Evolutionary conservation across 1,140 invertebrate species (phyloP), one percentile per base, ranked within the genome.

Genomic region (Cecropterus lyciades): DNA sequence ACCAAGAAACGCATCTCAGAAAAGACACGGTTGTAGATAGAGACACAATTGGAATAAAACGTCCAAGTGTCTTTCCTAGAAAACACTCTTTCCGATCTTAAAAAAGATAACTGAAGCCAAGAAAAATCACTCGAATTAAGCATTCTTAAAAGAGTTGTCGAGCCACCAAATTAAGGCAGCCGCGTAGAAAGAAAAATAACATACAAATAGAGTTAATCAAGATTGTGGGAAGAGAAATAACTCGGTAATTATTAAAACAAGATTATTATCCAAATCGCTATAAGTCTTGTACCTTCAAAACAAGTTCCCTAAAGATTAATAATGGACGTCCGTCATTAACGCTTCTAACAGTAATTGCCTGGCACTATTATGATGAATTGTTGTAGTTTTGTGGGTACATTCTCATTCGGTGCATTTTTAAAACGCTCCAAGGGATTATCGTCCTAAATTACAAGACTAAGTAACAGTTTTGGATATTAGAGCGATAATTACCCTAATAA

Each of bases 331-430:
- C 79, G 80, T 87, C 82, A 90, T 89, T 88, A 91, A 89, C 82
- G 84, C 81, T 82, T 71, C 83, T 79, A 81, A 81, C 82, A 81
- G 80, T 89, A 89, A 91, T 91, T 91, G 85, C 84, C 81, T 87
- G 87, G 79, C 81, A 87, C 83, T 84, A 89, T 88, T 84, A 87
- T 91, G 89, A 91, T 91, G 84, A 82, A 89, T 91, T 83, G 87
- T 87, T 78, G 59, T 68, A 76, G 37, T 85, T 83, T 86, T 84
- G 78, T 83, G 59, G 55, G 73, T 76, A 78, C 74, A 75, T 79
- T 80, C 78, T 80, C 78, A 82, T 65, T 69, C 55, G 60, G 45
- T 68, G 70, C 69, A 74, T 82, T 80, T 80, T 79, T 49, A 67
- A 72, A 85, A 82, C 77, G 75, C 78, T 86, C 68, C 69, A 77